These are phyloP conservation scores for Balearica regulorum DNA, from an alignment of 2,797 vertebrate species.

Conservation along the genomic window DNA sequence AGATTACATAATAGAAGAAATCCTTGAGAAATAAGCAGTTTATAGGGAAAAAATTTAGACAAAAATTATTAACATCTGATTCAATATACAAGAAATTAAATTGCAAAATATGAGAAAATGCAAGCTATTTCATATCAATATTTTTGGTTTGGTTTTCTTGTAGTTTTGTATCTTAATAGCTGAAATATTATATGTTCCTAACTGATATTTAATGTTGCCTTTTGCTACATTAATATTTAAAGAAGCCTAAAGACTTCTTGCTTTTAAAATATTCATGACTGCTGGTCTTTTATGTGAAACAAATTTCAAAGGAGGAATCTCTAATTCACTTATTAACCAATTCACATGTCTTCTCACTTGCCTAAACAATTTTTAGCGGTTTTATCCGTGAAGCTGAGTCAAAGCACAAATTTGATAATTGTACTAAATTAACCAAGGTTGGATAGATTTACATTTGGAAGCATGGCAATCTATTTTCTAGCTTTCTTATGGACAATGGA, in stretches of 20 bases:
- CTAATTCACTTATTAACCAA: constrained; percentile 29
- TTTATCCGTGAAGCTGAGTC: constrained; percentile 10
- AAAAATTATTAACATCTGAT: not conserved
- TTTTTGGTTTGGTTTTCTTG: not conserved
- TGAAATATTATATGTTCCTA: not conserved
- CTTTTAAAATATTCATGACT: constrained; percentile 57
- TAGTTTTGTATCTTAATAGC: not conserved
- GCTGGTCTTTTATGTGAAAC: constrained; percentile 41
- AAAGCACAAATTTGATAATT: constrained; percentile 31
- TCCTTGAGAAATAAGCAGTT: not conserved
- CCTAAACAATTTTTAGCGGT: not conserved
- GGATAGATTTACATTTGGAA: constrained; percentile 15
- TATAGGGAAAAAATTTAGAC: not conserved
- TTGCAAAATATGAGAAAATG: not conserved
- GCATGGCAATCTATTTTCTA: not conserved
- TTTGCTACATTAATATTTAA: constrained; percentile 60
- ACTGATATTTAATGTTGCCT: constrained; percentile 32
- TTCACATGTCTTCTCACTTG: not conserved
- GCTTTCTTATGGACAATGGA: not conserved
- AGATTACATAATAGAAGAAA: not conserved
- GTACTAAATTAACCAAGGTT: not conserved
- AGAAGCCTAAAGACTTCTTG: constrained; percentile 28
- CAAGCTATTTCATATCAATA: not conserved
- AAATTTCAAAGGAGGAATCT: constrained; percentile 39
- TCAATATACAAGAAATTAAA: not conserved